These are phyloP conservation scores for Thyatira batis DNA, from an alignment of 2,888 invertebrate genomes.

Conservation along the genomic window DNA sequence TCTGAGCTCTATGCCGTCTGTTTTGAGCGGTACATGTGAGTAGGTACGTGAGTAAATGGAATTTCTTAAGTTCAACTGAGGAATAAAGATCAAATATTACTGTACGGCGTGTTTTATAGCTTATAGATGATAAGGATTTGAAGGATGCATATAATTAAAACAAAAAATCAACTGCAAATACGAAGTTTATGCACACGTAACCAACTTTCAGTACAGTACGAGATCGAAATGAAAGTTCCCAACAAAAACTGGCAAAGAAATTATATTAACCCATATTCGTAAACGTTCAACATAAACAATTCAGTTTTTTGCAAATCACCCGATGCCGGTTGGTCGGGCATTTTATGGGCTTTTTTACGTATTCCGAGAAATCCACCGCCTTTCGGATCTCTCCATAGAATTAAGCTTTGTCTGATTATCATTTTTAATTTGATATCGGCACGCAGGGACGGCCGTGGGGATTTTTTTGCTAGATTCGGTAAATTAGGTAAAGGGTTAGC, in stretches of 20 bases:
- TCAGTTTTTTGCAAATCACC: constrained; percentile 46
- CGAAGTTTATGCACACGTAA: neutral
- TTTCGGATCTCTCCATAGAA: constrained; percentile 46
- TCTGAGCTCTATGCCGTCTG: too few species aligned
- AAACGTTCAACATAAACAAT: constrained; percentile 3
- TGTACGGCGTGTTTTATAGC: too few species aligned
- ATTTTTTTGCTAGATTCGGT: constrained; percentile 16
- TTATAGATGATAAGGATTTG: too few species aligned
- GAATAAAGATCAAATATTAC: too few species aligned
- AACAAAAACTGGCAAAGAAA: constrained; percentile 9
- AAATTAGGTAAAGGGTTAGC: constrained; percentile 4
- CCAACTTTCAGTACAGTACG: neutral
- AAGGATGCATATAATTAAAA: too few species aligned
- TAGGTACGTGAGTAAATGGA: too few species aligned
- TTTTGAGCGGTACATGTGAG: too few species aligned
- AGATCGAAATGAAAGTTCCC: neutral
- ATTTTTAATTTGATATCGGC: constrained; percentile 59
- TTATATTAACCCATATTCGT: constrained; percentile 12
- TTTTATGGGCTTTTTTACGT: constrained; percentile 47
- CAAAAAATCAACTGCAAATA: neutral
- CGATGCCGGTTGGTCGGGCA: constrained; percentile 44
- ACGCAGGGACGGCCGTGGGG: constrained; percentile 37
- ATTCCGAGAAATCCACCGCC: constrained; percentile 48
- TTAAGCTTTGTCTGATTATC: constrained; percentile 63
- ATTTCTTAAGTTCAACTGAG: too few species aligned